Evolutionary conservation across 2,797 vertebrate genomes (phyloP), one percentile per base, ranked within the genome.

Genomic region (Uromys caudimaculatus): DNA sequence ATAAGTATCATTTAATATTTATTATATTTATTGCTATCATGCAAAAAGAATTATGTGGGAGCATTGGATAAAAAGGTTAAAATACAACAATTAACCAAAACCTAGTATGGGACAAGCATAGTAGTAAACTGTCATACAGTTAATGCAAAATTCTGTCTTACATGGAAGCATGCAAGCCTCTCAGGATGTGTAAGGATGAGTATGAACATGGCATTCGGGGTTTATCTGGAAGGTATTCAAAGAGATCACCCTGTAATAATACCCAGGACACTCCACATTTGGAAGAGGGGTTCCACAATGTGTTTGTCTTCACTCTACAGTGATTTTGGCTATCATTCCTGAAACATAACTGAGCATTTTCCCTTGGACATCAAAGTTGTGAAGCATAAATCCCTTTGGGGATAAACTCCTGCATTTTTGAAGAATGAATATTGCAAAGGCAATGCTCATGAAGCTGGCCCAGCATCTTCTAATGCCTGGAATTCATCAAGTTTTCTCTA

Each of bases 371-470:
- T 91, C 73, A 76, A 89, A 50, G 62, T 76, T 95, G 82, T 92
- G 81, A 96, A 95, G 76, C 78, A 86, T 19, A 85, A 75, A 79
- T 81, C 58, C 38, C 71, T 87, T 77, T 62, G 27, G 44, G 82
- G 60, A 89, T 95, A 89, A 93, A 91, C 23, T 32, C 77, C 54
- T 56, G 44, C 75, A 52, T 90, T 90, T 90, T 84, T 94, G n/a
- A 71, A 78, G 91, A 91, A 44, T 64, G 77, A 95, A 24, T 75
- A 10, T 75, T 62, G 32, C 8, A 56, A 50, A 81, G n/a, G 89
- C 52, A 78, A 13, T 12, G 29, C 13, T 77, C 50, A 69, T 56
- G 85, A 93, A 78, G 29, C 88, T 95, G 82, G 84, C 52, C 47
- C 64, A 41, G 58, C 62, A 64, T 73, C 93, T 38, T 90, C 29